Evolutionary conservation across 2,113 vertebrate genomes (phyloP), one percentile per base, ranked within the genome.

Genomic region (Tretioscincus oriximinensis): DNA sequence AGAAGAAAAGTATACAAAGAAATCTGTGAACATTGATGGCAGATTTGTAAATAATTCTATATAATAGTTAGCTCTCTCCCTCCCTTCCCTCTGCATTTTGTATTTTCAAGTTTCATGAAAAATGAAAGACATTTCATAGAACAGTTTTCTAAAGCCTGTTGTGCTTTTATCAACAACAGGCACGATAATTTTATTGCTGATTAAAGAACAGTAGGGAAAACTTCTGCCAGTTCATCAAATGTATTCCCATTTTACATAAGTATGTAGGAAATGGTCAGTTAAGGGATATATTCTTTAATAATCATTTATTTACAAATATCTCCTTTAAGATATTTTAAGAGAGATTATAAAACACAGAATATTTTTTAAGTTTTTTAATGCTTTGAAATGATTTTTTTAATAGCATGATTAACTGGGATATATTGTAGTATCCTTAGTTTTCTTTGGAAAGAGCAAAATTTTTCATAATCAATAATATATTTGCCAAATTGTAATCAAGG

Each of bases 381-480:
- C 64, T 87, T 78, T 81, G 83, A 82, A 4, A 58, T 18, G 4
- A 58, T 18, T 89, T 81, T 58, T 88, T 85, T 54, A 83, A 90
- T 73, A 81, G 78, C 78, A 80, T 77, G 70, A 83, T 67, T 69
- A 82, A 67, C 76, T 82, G n/a, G 66, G 12, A 22, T 28, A n/a
- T 61, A 31, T 61, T 60, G 80, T 41, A 77, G 51, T 76, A 60
- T 73, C 89, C 69, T 84, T 35, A 87, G 80, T 11, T 64, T 72
- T 54, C 79, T 80, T 89, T 24, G 84, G 65, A 74, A 90, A 79
- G 45, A 77, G 71, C 41, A 86, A 60, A 89, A 82, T 77, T 85
- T 68, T 65, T 0, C 0, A 83, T 84, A 85, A 66, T 77, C 26
- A 60, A 81, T 18, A 76, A 51, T 85, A 26, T 70, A 2, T 76